A percentile compares a stretch with the other conserved stretches of the same genome.
phyloP scores from a whole-genome alignment of 2,113 vertebrate species.

The Pandion haliaetus region DNA sequence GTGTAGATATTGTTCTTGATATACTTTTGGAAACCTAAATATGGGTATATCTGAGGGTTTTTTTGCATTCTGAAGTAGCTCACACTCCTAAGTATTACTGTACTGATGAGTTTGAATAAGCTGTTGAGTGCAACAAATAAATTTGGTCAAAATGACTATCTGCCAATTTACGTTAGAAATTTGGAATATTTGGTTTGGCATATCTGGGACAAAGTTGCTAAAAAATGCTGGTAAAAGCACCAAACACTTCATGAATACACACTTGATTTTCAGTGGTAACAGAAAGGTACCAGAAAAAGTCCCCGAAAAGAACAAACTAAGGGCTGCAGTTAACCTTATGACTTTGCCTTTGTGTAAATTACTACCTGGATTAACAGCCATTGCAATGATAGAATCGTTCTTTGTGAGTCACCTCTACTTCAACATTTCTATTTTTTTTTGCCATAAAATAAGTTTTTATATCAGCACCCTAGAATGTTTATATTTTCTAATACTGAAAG shows the following conservation, averaged over 20 bases:
- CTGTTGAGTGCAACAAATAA: neutral
- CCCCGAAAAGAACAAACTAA: neutral
- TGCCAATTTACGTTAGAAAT: neutral
- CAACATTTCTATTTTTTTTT: neutral
- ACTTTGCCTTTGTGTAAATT: neutral
- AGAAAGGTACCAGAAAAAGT: neutral
- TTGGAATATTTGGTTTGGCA: neutral
- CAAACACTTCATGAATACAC: neutral
- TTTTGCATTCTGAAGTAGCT: neutral
- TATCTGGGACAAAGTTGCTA: neutral
- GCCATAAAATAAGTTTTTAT: neutral
- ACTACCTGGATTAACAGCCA: neutral
- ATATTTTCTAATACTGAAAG: neutral
- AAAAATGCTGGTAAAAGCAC: neutral
- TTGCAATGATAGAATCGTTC: neutral
- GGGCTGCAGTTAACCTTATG: neutral
- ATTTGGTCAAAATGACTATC: neutral
- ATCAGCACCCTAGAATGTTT: neutral
- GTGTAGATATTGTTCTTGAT: neutral
- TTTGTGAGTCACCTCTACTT: neutral
- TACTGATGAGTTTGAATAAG: neutral
- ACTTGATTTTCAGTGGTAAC: neutral
- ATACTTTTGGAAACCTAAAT: neutral
- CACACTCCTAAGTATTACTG: rapidly evolving
- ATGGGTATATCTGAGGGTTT: neutral